Conservation (phyloP, 2,113 vertebrate species). For the Tiliqua scincoides region DNA sequence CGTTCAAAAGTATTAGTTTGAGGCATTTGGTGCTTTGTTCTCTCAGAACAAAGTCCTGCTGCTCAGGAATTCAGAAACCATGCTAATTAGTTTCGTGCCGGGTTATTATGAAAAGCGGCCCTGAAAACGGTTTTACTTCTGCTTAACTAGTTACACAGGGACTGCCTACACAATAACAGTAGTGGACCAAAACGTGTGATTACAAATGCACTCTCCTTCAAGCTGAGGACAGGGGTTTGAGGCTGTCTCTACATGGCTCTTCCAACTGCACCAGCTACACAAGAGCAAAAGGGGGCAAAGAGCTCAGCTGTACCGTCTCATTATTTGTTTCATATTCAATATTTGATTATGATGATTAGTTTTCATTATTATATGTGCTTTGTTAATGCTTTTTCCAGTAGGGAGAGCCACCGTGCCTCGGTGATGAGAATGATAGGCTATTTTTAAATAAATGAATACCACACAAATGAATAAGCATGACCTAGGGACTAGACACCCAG, state of each 20-base stretch:
- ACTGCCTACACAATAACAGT: not conserved
- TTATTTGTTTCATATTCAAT: no score
- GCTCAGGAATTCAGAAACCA: not conserved
- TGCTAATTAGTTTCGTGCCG: not conserved
- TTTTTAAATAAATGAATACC: no score
- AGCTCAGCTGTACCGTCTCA: no score
- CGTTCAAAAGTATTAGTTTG: not conserved
- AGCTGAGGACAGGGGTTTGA: not conserved
- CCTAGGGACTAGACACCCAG: not conserved
- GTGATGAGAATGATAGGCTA: no score
- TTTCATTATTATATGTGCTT: no score
- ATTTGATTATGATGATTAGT: no score
- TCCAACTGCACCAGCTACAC: not conserved
- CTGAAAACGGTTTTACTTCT: not conserved
- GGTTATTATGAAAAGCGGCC: not conserved
- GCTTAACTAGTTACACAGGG: not conserved
- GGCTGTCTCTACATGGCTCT: not conserved
- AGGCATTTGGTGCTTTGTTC: not conserved
- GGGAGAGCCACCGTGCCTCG: no score
- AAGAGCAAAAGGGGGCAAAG: not conserved
- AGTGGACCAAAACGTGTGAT: not conserved
- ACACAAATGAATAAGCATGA: no score
- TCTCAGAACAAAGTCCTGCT: not conserved
- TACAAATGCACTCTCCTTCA: no score
- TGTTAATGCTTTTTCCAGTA: no score